Base-by-base conservation (phyloP, 1,140 invertebrate species). In the Dinoponera quadriceps region DNA sequence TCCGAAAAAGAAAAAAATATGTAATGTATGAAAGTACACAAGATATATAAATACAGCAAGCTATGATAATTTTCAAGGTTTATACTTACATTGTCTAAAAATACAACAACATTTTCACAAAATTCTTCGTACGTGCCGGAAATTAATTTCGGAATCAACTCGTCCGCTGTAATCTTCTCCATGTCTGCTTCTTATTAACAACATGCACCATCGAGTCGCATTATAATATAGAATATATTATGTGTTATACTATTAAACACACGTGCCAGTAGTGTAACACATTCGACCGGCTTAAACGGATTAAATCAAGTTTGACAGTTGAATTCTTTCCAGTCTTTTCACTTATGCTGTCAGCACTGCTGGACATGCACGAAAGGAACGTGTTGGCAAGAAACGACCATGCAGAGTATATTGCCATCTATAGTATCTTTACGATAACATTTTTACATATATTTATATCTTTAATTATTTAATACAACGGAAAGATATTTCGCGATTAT, bases 21-120 rank as follows among this genome's bases (percentile, higher is more conserved):
- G 5, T 38, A 20, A 66, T 60, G 38, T 25, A 13, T 38, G 54
- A 13, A 65, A 49, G 0, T 65, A 11, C 7, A 38, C 16, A 38
- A 22, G 49, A 33, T 9, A 51, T 18, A 57, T 11, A 66, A 66
- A 33, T 66, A 33, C 3, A 72, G 69, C 22, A 3, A 44, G 29
- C 7, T 82, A 62, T 14, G 59, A 51, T 60, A 33, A 63, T 27
- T 49, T 25, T 33, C 13, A 66, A 72, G 22, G 4, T 68, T 14
- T 59, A 65, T 38, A 90, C 90, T 91, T 83, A 93, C 93, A 82
- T 86, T 84, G 66, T 90, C 51, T 25, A 90, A 68, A 85, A 94
- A 93, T n/a, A 72, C 75, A 60, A 86, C 75, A 33, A 93, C 90
- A 82, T 73, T 83, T 48, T 85, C 62, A 51, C 29, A 85, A 77